Evolutionary conservation across 2,888 invertebrate species (phyloP).

Genomic region (Vesta saturnalis): DNA sequence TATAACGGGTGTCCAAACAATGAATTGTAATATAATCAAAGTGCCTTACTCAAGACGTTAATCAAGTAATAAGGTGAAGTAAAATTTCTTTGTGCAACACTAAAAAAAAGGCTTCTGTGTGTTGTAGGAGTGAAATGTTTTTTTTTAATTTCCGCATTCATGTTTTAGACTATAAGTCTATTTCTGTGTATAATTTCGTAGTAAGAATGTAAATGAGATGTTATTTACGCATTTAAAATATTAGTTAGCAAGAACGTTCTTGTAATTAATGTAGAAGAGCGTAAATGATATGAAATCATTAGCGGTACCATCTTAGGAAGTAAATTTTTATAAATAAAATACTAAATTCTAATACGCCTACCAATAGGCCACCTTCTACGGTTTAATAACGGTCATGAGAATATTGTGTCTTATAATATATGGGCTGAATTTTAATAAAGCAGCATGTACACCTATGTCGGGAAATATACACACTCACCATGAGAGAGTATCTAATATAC

Average conservation of each 20-base stretch:
- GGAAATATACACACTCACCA: constrained; percentile 18
- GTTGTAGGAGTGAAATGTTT: no score
- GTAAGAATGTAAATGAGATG: not conserved
- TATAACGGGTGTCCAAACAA: no score
- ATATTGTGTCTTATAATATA: constrained; percentile 23
- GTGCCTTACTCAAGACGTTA: no score
- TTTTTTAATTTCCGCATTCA: no score
- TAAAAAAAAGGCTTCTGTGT: no score
- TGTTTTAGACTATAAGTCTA: no score
- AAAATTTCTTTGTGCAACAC: no score
- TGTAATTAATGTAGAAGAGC: constrained; percentile 7
- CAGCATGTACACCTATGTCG: constrained; percentile 14
- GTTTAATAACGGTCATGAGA: constrained; percentile 22
- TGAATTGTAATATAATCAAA: no score
- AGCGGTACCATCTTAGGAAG: constrained; percentile 19
- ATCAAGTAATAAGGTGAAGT: no score
- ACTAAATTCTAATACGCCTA: constrained; percentile 21
- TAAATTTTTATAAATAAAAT: constrained; percentile 18
- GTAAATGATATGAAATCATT: constrained; percentile 2
- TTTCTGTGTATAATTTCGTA: no score
- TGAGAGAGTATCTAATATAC: constrained; percentile 15
- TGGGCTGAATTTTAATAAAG: constrained; percentile 29
- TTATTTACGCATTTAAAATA: not conserved
- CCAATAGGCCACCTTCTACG: constrained; percentile 21
- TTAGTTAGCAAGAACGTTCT: not conserved